phyloP scores from a whole-genome alignment of 2,113 vertebrate species.

The Morone saxatilis region DNA sequence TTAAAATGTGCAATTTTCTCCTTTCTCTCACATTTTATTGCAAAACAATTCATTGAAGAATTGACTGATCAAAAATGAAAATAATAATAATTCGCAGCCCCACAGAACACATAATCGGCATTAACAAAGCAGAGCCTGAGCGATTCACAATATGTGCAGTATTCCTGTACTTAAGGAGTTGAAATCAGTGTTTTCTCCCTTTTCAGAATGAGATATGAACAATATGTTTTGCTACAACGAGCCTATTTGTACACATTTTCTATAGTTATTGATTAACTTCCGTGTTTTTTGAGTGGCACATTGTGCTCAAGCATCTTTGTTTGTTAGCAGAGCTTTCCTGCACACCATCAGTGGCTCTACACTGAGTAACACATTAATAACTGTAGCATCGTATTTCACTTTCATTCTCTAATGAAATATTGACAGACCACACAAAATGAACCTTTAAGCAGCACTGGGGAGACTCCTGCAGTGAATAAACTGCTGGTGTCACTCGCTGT shows the following conservation, averaged over 20 bases:
- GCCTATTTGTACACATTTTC: neutral
- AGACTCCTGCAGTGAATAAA: neutral
- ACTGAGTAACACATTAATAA: neutral
- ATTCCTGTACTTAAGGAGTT: neutral
- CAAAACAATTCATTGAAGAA: neutral
- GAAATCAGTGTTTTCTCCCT: neutral
- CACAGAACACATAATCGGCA: neutral
- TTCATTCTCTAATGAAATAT: neutral
- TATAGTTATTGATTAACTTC: neutral
- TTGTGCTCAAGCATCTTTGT: neutral
- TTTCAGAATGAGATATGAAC: neutral
- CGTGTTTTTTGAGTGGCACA: neutral
- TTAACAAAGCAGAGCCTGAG: neutral
- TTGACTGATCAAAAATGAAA: neutral
- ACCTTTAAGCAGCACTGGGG: neutral
- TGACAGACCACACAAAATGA: neutral
- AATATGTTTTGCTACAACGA: neutral
- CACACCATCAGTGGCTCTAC: neutral
- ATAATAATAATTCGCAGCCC: neutral
- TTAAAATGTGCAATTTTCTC: neutral
- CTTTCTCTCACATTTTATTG: neutral
- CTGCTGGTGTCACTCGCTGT: neutral
- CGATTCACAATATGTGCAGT: neutral
- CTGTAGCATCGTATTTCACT: neutral
- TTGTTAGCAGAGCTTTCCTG: neutral